phyloP scores from a whole-genome alignment of 2,888 invertebrate species.

The Pristionchus fissidentatus region DNA sequence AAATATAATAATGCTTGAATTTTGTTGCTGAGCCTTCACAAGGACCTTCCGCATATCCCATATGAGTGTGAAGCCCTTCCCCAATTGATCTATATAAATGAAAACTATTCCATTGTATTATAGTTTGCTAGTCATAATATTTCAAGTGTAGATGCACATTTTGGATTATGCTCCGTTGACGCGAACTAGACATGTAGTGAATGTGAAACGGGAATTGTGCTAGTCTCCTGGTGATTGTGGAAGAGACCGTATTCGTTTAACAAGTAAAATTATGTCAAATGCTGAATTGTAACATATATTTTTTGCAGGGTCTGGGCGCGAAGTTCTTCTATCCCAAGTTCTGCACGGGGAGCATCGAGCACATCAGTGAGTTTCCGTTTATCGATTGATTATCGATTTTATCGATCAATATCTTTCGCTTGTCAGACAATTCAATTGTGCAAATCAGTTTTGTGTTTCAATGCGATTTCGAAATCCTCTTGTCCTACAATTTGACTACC shows the following conservation, averaged over 20 bases:
- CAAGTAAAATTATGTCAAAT: no score
- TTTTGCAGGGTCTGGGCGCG: conserved; percentile 81
- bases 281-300: no score
- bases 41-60: no score
- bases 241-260: neutral
- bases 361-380: conserved; percentile 84
- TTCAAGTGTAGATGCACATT: no score
- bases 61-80: neutral
- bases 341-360: conserved; percentile 97
- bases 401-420: neutral
- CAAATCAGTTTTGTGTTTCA: conserved; percentile 12
- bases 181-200: no score
- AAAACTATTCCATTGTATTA: no score
- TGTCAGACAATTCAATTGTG: neutral
- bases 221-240: neutral
- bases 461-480: neutral
- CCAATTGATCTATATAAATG: neutral
- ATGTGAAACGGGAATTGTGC: no score
- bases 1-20: no score
- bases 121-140: no score
- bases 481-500: no score
- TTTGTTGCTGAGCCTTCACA: no score
- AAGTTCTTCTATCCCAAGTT: conserved; percentile 99
- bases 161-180: no score
- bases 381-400: neutral